Conservation (phyloP, 1,140 invertebrate species). For the Eufriesea mexicana region DNA sequence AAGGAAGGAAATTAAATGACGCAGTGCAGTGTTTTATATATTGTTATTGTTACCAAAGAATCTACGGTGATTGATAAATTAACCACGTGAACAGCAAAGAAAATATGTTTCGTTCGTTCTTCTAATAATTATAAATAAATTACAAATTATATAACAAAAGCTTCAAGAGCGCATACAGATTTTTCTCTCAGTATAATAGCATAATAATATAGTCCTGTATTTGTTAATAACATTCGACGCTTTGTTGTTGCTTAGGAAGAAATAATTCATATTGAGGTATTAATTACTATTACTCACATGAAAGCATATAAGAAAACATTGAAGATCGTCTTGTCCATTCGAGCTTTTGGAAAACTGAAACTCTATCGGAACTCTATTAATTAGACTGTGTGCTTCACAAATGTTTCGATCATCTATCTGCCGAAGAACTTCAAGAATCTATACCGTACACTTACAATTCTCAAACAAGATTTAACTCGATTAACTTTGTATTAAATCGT, state of each 20-base stretch:
- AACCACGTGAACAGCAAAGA: background rate
- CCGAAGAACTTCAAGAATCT: background rate
- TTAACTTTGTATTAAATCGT: no score
- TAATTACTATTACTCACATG: background rate
- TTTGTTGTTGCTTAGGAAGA: background rate
- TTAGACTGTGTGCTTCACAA: background rate
- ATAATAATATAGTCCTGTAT: background rate
- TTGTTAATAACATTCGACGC: background rate
- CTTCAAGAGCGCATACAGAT: background rate
- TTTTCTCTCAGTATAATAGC: background rate
- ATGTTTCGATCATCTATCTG: background rate
- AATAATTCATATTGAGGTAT: background rate
- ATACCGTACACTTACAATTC: background rate
- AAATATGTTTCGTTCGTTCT: background rate
- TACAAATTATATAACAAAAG: background rate
- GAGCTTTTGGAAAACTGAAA: background rate
- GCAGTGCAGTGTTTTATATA: background rate
- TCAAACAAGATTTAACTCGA: no score
- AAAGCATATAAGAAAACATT: background rate
- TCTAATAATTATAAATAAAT: constrained; percentile 9
- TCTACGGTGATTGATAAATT: background rate
- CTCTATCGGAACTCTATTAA: background rate
- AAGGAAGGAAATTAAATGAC: constrained; percentile 51
- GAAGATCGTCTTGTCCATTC: background rate
- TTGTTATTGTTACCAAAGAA: background rate